Evolutionary conservation across 1,140 invertebrate species (phyloP), one percentile per base, ranked within the genome.

Genomic region (Subanguina moxae): DNA sequence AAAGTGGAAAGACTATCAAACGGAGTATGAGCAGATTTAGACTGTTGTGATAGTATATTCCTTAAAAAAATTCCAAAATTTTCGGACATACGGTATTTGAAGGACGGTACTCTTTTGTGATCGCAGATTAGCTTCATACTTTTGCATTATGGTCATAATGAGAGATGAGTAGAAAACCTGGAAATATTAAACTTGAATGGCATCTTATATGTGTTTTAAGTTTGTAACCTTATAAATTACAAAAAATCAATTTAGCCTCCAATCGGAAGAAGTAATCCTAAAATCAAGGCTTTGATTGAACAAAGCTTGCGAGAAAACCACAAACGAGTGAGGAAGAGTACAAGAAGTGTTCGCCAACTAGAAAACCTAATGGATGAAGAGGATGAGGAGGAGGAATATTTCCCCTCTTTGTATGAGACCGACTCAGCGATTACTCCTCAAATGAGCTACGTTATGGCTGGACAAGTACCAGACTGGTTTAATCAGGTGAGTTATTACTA

Each of bases 401-500:
- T 69, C 46, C 76, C 74, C 15, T 27, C 63, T 19, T 62, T 76
- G 3, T 76, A 76, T 61, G 70, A 78, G 52, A 62, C 65, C 27
- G 74, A 76, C 27, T 19, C 52, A 17, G 70, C 68, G 28, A 45
- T 56, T 8, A 21, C 48, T 42, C 74, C 65, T 30, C 69, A 78
- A 28, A 67, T 52, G 11, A 78, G 42, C 48, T 76, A 71, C 56
- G 62, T 76, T 56, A 48, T 76, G 27, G 70, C 76, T 43, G 57
- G 71, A 21, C 0, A 21, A 0, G 30, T 66, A 21, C 73, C 73
- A 28, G 27, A 38, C 48, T 71, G 69, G 69, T 73, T 73, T 71
- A 58, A 70, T 58, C 58, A 71, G 71, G 69, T 71, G 21, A 56
- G 19, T 28, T n/a, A 64, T 25, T 61, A 32, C n/a, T 25, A 43